Percentiles rank a stretch among this genome's conserved stretches.
Conservation (phyloP, 2,888 invertebrate species). For the Acleris holmiana region DNA sequence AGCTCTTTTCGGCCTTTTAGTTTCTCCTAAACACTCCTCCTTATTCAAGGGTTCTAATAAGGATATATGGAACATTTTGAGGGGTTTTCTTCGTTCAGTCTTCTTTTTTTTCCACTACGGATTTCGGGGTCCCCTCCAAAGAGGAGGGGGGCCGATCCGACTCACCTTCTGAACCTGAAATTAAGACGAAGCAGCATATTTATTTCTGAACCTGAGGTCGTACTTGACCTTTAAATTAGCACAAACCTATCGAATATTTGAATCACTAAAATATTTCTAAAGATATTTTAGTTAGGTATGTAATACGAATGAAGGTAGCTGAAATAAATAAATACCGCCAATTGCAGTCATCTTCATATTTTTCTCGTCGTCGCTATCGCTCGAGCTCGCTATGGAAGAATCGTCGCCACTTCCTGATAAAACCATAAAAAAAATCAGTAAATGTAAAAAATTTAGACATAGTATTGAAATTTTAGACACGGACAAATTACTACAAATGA, state of each 20-base stretch:
- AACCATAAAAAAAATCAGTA: constrained; percentile 34
- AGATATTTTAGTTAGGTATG: too few relatives aligned
- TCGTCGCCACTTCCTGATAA: constrained; percentile 61
- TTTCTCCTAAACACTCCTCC: constrained; percentile 27
- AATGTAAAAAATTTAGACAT: too few relatives aligned
- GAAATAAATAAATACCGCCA: constrained; percentile 43
- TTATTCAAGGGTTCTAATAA: constrained; percentile 17
- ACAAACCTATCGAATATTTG: too few relatives aligned
- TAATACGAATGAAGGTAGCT: not conserved
- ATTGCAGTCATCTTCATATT: constrained; percentile 44
- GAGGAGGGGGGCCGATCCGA: constrained; percentile 65
- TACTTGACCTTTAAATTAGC: too few relatives aligned
- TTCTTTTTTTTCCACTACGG: constrained; percentile 71
- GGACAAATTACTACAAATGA: too few relatives aligned
- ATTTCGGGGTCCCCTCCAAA: constrained; percentile 60
- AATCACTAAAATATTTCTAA: too few relatives aligned
- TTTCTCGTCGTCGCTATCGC: constrained; percentile 71
- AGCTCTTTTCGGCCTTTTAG: constrained; percentile 6
- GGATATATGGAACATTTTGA: constrained; percentile 34
- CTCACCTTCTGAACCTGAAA: constrained; percentile 59
- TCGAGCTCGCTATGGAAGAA: constrained; percentile 66
- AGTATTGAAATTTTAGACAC: too few relatives aligned
- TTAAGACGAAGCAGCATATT: not conserved
- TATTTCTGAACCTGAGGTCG: too few relatives aligned
- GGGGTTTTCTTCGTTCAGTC: constrained; percentile 62